Percentiles rank a stretch among this genome's conserved stretches.
phyloP scores from a whole-genome alignment of 2,797 vertebrate species.

The Enteromius mattozi region DNA sequence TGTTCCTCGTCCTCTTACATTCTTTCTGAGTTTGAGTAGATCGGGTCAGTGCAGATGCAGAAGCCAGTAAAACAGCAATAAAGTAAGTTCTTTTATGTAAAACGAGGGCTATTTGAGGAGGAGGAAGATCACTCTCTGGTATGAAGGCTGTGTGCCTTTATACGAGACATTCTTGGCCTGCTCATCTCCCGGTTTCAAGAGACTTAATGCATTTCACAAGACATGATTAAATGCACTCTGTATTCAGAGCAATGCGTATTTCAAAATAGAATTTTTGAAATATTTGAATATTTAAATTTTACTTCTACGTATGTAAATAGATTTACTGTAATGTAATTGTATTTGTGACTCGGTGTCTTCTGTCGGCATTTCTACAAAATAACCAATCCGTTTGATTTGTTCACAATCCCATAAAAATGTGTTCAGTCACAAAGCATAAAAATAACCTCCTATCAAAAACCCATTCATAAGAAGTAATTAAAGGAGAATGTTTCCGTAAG shows the following conservation, averaged over 20 bases:
- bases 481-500: background rate
- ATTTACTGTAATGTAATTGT: background rate
- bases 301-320: background rate
- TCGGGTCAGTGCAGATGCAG: constrained; percentile 62
- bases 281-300: background rate
- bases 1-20: constrained; percentile 44
- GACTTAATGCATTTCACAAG: background rate
- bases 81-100: constrained; percentile 62
- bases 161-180: constrained; percentile 56
- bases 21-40: constrained; percentile 53
- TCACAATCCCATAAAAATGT: background rate
- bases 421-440: constrained; percentile 10
- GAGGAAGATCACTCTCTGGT: constrained; percentile 60
- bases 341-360: background rate
- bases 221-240: constrained; percentile 16
- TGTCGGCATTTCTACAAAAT: background rate
- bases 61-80: constrained; percentile 59
- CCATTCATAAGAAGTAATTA: background rate
- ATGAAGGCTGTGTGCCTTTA: constrained; percentile 48
- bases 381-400: background rate
- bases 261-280: background rate
- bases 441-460: background rate
- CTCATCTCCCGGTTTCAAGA: constrained; percentile 29
- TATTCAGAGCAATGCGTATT: background rate
- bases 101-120: constrained; percentile 45